Evolutionary conservation across 2,113 vertebrate genomes (phyloP).

Genomic region (Malurus elegans): DNA sequence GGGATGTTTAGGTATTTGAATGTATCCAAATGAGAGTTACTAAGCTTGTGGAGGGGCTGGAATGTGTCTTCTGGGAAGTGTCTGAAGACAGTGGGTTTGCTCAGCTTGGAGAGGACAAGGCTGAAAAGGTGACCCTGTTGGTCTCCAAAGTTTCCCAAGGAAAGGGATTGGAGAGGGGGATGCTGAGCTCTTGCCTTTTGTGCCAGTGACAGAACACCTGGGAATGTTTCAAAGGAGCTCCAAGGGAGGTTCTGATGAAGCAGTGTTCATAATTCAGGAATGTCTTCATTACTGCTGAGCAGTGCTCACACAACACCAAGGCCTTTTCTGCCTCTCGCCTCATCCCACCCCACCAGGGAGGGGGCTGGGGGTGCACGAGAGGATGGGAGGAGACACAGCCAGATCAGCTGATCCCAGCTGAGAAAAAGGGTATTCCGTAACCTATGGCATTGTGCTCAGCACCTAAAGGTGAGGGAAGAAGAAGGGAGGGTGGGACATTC

Average conservation of each 20-base stretch:
- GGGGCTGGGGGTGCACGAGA: neutral
- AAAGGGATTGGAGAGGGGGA: neutral
- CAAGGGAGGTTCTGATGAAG: neutral
- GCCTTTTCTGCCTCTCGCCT: neutral
- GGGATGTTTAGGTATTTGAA: neutral
- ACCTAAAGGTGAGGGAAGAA: neutral
- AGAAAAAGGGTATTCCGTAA: neutral
- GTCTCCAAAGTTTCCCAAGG: neutral
- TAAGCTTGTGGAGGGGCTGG: neutral
- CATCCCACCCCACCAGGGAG: neutral
- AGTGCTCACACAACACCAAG: neutral
- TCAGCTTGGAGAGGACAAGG: neutral
- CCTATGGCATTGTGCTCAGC: fast-evolving
- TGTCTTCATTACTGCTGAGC: neutral
- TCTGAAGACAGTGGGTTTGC: neutral
- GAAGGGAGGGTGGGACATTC: neutral
- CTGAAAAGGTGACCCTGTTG: neutral
- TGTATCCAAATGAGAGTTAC: neutral
- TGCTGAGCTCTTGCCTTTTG: neutral
- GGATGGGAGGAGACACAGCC: neutral
- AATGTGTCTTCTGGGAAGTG: neutral
- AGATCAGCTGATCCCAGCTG: neutral
- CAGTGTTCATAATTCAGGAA: neutral
- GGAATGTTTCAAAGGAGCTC: neutral
- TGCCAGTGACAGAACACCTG: fast-evolving